Conservation (phyloP, 2,113 vertebrate species). For the Podilymbus podiceps region DNA sequence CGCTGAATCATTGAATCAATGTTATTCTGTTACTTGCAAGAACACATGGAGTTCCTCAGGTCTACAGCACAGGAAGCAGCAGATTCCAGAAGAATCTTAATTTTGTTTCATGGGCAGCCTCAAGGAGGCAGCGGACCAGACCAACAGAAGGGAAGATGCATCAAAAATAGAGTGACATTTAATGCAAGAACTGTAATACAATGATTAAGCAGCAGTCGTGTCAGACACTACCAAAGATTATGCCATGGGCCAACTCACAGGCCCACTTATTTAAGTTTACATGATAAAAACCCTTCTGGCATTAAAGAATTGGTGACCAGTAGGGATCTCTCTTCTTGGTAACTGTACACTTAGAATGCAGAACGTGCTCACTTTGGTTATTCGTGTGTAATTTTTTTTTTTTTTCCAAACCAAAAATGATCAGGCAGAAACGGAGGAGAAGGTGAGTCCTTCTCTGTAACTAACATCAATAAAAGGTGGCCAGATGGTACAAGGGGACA, state of each 20-base stretch:
- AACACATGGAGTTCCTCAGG: background rate
- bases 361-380: background rate
- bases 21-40: background rate
- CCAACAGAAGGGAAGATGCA: background rate
- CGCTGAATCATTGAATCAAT: background rate
- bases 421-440: background rate
- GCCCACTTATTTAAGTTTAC: background rate
- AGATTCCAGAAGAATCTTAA: background rate
- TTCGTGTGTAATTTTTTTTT: background rate
- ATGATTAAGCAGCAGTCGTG: rapidly evolving
- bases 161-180: background rate
- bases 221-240: background rate
- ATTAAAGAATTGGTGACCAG: background rate
- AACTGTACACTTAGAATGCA: background rate
- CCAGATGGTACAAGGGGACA: background rate
- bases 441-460: background rate
- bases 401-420: background rate
- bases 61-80: background rate
- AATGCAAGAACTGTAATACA: background rate
- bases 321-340: background rate
- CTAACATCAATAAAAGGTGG: background rate
- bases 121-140: background rate
- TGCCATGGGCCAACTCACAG: background rate
- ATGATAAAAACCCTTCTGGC: background rate
- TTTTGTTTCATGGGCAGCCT: background rate